A percentile compares a stretch with the other conserved stretches of the same genome.
phyloP scores from a whole-genome alignment of 2,113 vertebrate genomes.

The Telmatochromis sp. region DNA sequence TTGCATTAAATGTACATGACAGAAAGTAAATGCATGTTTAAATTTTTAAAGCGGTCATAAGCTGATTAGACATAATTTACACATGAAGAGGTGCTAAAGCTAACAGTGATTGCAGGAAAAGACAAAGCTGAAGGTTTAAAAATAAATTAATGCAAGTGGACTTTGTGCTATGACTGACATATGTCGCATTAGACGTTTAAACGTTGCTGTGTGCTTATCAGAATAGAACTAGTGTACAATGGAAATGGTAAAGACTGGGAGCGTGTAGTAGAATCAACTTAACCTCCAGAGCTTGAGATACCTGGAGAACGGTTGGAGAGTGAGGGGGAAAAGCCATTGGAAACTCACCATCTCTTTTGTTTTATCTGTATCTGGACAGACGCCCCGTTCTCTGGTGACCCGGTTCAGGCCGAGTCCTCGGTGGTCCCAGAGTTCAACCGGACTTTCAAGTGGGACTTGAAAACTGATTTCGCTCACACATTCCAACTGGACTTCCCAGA shows the following conservation, averaged over 20 bases:
- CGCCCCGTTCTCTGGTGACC: slow-evolving; percentile 63
- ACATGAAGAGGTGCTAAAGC: neutral
- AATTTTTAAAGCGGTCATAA: neutral
- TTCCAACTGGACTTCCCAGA: slow-evolving; percentile 79
- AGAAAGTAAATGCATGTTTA: neutral
- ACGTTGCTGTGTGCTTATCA: neutral
- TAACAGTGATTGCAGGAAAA: neutral
- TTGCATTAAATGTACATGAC: neutral
- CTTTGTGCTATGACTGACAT: neutral
- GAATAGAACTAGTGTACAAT: neutral
- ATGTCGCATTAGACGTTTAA: neutral
- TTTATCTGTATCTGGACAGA: slow-evolving; percentile 73
- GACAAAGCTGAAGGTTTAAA: neutral
- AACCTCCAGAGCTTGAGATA: neutral
- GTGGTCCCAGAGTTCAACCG: slow-evolving; percentile 77
- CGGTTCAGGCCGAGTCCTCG: slow-evolving; percentile 62
- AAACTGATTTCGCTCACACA: slow-evolving; percentile 42
- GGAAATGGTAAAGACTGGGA: neutral
- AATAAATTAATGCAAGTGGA: neutral
- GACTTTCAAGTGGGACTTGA: slow-evolving; percentile 82
- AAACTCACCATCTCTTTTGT: neutral
- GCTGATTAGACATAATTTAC: neutral
- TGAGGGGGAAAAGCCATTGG: neutral
- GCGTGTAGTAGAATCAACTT: neutral
- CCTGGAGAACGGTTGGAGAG: neutral